Percentiles rank a stretch among this genome's conserved stretches.
Conservation (phyloP, 2,888 invertebrate species). For the Eumerus sabulonum region DNA sequence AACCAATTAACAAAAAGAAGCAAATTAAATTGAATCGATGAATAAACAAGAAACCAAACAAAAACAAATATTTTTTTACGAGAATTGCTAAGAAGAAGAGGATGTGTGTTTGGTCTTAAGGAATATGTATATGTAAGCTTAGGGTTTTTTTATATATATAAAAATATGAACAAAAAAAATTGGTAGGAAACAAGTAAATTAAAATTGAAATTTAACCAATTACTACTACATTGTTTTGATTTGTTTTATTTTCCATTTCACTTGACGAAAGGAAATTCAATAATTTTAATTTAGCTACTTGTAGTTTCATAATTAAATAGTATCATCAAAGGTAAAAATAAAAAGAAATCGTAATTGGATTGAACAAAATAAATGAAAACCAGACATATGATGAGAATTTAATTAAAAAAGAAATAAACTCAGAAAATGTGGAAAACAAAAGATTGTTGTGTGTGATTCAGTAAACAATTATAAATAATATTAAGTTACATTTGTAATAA, state of each 20-base stretch:
- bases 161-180: slow-evolving; percentile 33
- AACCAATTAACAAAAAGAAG: slow-evolving; percentile 30
- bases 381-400: slow-evolving; percentile 55
- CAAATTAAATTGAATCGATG: slow-evolving; percentile 9
- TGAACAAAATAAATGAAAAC: slow-evolving; percentile 27
- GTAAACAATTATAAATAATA: slow-evolving; percentile 60
- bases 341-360: slow-evolving; percentile 12
- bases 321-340: slow-evolving; percentile 36
- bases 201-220: slow-evolving; percentile 19
- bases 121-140: slow-evolving; percentile 48
- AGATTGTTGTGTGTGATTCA: slow-evolving; percentile 67
- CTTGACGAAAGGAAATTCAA: slow-evolving; percentile 19
- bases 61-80: slow-evolving; percentile 59
- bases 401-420: too few relatives aligned
- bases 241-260: slow-evolving; percentile 22
- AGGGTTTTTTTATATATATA: slow-evolving; percentile 65
- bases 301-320: slow-evolving; percentile 59
- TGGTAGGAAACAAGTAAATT: slow-evolving; percentile 38
- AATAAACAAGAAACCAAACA: too few relatives aligned
- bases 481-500: slow-evolving; percentile 66
- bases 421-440: slow-evolving; percentile 64
- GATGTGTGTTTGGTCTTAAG: slow-evolving; percentile 56
- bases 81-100: slow-evolving; percentile 41
- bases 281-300: slow-evolving; percentile 59
- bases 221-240: slow-evolving; percentile 53